Percentiles rank a stretch among this genome's conserved stretches.
Conservation (phyloP, 2,888 invertebrate genomes). For the Oegoconia quadripuncta region DNA sequence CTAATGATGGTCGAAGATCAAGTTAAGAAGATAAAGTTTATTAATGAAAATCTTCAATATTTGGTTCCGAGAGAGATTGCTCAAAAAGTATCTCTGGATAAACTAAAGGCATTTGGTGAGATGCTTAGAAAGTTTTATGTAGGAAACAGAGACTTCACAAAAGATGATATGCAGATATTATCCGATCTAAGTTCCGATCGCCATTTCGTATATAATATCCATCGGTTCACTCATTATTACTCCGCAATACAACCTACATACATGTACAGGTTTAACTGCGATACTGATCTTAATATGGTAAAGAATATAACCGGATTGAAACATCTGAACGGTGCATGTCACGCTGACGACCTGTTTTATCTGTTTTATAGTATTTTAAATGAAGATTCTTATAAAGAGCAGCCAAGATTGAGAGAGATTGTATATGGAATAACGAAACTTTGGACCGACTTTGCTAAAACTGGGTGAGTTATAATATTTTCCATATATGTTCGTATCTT, state of each 20-base stretch:
- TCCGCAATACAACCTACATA: constrained; percentile 19
- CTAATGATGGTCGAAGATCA: constrained; percentile 19
- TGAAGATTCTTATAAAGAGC: constrained; percentile 34
- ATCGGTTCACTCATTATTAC: constrained; percentile 21
- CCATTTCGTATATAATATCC: constrained; percentile 23
- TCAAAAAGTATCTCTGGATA: constrained; percentile 16
- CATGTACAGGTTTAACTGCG: constrained; percentile 29
- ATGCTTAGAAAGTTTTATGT: constrained; percentile 19
- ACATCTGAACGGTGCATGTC: constrained; percentile 39
- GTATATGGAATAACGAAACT: constrained; percentile 44
- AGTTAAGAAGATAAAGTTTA: constrained; percentile 27
- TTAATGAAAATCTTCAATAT: constrained; percentile 28
- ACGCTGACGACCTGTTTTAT: constrained; percentile 57
- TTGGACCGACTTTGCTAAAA: constrained; percentile 61
- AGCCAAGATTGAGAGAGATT: constrained; percentile 33
- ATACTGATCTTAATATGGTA: constrained; percentile 30
- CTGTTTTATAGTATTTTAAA: constrained; percentile 41
- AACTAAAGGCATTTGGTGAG: constrained; percentile 25
- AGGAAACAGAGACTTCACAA: background rate
- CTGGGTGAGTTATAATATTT: constrained; percentile 34
- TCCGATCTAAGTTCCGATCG: constrained; percentile 19
- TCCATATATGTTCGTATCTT: background rate
- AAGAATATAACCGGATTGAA: constrained; percentile 18
- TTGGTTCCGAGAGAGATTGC: constrained; percentile 33
- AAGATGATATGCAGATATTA: background rate